Evolutionary conservation across 2,888 invertebrate genomes (phyloP), one percentile per base, ranked within the genome.

Genomic region (Neoaliturus tenellus): DNA sequence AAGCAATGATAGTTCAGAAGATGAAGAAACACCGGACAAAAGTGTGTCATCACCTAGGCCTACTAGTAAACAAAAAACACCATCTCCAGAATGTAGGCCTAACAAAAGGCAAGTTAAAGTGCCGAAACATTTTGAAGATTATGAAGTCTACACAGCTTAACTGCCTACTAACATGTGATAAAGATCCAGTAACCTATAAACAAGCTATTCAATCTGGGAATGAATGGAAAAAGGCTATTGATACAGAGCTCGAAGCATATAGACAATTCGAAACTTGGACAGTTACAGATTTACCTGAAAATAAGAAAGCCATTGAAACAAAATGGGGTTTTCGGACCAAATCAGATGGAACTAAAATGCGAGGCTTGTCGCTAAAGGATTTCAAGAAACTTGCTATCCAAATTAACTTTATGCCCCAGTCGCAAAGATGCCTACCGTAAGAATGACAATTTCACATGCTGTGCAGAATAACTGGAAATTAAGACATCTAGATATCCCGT

Each of bases 301-400:
- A 44, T 55, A 14, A 69, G 67, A 85, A 82, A 14, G 82, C 78
- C 1, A 84, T 85, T 28, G 85, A 83, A 6, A 84, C 84, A 20
- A 84, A 82, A 35, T 84, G 84, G 85, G 75, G 84, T 25, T 85
- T 84, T 48, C 39, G 82, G 35, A 83, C 83, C 3, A 85, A 85
- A 51, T 25, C 67, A 20, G 84, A 85, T 80, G 84, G 84, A 20
- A 48, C 14, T 20, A 85, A 80, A 55, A 85, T 84, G 71, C 82
- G 80, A 35, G 78, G 85, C 35, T 73, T 14, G 84, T 84, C 17
- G 80, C 75, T n/a, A 78, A 83, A 58, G 84, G 84, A 23, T 85
- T 71, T 39, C 84, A 85, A 39, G 81, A 83, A 41, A 20, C 31
- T 12, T 48, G 17, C 48, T 3, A 48, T 17, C 3, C 48, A 17